Conservation (phyloP, 2,797 vertebrate genomes). For the Enoplosus armatus region DNA sequence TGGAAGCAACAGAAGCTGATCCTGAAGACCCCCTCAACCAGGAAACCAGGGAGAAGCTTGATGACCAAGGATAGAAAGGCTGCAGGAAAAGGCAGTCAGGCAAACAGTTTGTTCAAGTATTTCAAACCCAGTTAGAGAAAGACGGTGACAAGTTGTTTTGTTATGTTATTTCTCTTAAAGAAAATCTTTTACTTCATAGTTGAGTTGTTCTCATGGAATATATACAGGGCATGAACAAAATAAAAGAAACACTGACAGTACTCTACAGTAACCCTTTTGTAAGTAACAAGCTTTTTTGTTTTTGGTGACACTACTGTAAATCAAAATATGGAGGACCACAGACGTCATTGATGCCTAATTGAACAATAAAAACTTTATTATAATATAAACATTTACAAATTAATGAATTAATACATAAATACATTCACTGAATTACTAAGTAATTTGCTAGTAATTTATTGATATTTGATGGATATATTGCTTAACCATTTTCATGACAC, state of each 20-base stretch:
- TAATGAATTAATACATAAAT: neutral
- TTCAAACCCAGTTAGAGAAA: conserved; percentile 83
- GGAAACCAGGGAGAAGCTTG: conserved; percentile 53
- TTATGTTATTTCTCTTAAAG: neutral
- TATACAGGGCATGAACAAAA: neutral
- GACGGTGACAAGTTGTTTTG: neutral
- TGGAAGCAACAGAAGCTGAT: conserved; percentile 84
- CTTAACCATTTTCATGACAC: neutral
- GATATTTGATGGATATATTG: neutral
- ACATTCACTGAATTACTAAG: neutral
- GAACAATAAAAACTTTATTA: neutral
- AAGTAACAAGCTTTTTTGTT: too few species aligned
- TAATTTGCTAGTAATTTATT: neutral
- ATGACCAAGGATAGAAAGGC: conserved; percentile 72
- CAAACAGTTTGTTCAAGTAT: conserved; percentile 86
- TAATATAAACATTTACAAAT: neutral
- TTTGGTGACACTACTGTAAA: neutral
- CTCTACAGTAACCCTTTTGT: neutral
- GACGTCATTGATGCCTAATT: neutral
- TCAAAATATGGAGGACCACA: neutral
- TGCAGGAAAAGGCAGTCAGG: conserved; percentile 59
- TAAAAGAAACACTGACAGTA: neutral
- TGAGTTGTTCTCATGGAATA: neutral
- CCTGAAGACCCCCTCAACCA: conserved; percentile 72
- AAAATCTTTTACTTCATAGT: neutral